A percentile compares a stretch with the other conserved stretches of the same genome.
Conservation (phyloP, 2,797 vertebrate species). For the Lithobates sylvaticus region DNA sequence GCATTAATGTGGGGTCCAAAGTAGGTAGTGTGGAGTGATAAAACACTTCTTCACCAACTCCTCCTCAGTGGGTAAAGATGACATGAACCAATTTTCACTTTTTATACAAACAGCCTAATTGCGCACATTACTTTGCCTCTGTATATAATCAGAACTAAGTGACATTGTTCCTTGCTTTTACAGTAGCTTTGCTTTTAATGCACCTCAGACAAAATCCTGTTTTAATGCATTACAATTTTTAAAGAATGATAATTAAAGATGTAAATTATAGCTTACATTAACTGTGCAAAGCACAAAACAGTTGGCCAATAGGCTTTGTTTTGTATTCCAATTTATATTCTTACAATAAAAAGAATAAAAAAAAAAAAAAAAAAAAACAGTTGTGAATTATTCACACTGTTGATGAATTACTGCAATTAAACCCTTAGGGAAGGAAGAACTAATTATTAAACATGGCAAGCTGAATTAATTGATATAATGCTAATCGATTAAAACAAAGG, state of each 20-base stretch:
- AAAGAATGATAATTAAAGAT: slow-evolving; percentile 43
- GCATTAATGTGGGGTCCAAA: too few relatives aligned
- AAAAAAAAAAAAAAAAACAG: too few relatives aligned
- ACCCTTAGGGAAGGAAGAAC: slow-evolving; percentile 42
- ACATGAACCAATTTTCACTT: not conserved
- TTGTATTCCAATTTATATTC: too few relatives aligned
- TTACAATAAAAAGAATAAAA: too few relatives aligned
- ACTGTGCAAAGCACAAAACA: slow-evolving; percentile 46
- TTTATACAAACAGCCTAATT: not conserved
- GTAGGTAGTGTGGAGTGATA: too few relatives aligned
- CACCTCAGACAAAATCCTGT: not conserved
- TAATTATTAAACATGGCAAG: slow-evolving; percentile 54
- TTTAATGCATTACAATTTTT: slow-evolving; percentile 42
- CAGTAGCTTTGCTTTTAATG: not conserved
- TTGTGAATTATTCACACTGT: slow-evolving; percentile 58
- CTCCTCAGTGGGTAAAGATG: not conserved
- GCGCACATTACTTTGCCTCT: not conserved
- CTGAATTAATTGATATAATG: slow-evolving; percentile 54
- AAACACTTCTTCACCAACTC: too few relatives aligned
- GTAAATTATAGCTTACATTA: slow-evolving; percentile 52
- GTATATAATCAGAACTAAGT: not conserved
- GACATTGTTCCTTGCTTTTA: not conserved
- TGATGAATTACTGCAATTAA: slow-evolving; percentile 60
- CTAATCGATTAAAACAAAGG: slow-evolving; percentile 53
- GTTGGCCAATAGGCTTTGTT: too few relatives aligned